Evolutionary conservation across 2,888 invertebrate species (phyloP).

Genomic region (Drosophila acutilabella): DNA sequence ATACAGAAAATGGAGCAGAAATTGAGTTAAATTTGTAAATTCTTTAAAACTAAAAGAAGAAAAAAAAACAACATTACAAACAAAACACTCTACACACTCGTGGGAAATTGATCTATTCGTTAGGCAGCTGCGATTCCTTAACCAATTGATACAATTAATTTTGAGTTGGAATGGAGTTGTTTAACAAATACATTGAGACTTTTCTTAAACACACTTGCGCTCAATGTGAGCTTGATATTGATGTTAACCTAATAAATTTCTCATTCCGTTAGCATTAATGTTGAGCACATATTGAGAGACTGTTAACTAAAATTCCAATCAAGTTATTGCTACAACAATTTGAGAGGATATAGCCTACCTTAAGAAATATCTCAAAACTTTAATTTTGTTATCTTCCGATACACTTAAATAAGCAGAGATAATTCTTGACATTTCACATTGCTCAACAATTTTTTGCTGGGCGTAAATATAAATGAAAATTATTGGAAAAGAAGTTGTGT

Average conservation of each 20-base stretch:
- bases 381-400: conserved; percentile 25
- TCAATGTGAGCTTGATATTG: conserved; percentile 37
- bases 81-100: conserved; percentile 4
- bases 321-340: conserved; percentile 11
- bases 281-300: conserved; percentile 34
- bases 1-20: conserved; percentile 1
- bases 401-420: conserved; percentile 38
- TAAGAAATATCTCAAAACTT: conserved; percentile 21
- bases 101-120: conserved; percentile 21
- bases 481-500: conserved; percentile 52
- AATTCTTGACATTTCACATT: conserved; percentile 60
- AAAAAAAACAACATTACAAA: no score
- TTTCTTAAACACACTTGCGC: conserved; percentile 14
- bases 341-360: not conserved
- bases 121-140: conserved; percentile 13
- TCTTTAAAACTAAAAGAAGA: conserved; percentile 6
- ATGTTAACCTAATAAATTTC: conserved; percentile 27
- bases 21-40: conserved; percentile 39
- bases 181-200: conserved; percentile 21
- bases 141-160: not conserved
- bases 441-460: conserved; percentile 67
- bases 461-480: conserved; percentile 61
- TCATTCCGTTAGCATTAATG: conserved; percentile 50
- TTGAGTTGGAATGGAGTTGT: conserved; percentile 6
- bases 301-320: conserved; percentile 9